Percentiles rank a stretch among this genome's conserved stretches.
These are phyloP conservation scores for Acrocera orbiculus DNA, from an alignment of 2,888 invertebrate species.

Conservation along the genomic window DNA sequence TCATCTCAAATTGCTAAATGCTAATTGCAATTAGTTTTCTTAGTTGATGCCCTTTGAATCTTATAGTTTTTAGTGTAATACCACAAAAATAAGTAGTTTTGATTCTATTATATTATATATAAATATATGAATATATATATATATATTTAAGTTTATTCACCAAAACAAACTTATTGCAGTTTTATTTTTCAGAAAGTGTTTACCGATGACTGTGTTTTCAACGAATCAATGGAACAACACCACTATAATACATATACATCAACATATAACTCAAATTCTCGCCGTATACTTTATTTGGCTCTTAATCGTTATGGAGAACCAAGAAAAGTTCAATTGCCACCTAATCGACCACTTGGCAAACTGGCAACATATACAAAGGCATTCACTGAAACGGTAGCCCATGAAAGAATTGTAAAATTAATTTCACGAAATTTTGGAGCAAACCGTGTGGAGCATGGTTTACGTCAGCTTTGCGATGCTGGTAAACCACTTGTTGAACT, in stretches of 20 bases:
- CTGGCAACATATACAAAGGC: constrained; percentile 59
- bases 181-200: constrained; percentile 63
- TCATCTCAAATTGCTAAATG: too few relatives aligned
- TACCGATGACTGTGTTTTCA: constrained; percentile 71
- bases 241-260: constrained; percentile 75
- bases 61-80: background rate
- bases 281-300: constrained; percentile 57
- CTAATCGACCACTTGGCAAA: constrained; percentile 48
- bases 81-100: background rate
- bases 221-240: constrained; percentile 69
- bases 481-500: constrained; percentile 29
- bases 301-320: constrained; percentile 55
- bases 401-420: constrained; percentile 35
- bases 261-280: constrained; percentile 50
- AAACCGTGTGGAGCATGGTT: constrained; percentile 31
- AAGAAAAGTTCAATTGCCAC: constrained; percentile 52
- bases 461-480: constrained; percentile 33
- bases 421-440: constrained; percentile 34
- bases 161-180: constrained; percentile 13
- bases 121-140: constrained; percentile 9
- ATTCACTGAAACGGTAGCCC: constrained; percentile 40
- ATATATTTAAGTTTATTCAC: background rate
- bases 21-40: too few relatives aligned
- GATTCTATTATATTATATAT: background rate
- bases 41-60: too few relatives aligned